Evolutionary conservation across 1,140 invertebrate genomes (phyloP), one percentile per base, ranked within the genome.

Genomic region (Rhynchophorus ferrugineus): DNA sequence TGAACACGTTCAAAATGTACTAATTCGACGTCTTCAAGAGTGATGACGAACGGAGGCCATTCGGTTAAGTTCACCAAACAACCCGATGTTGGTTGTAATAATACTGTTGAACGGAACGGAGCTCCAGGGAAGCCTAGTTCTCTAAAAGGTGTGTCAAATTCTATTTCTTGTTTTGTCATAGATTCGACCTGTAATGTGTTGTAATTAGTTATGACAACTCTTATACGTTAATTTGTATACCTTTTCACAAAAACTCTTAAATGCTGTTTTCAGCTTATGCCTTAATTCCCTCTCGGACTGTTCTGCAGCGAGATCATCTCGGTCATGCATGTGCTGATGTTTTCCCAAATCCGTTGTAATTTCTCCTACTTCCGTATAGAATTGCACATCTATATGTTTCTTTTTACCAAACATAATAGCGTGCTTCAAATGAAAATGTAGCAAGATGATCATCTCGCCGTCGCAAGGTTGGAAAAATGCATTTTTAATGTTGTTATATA

Each of bases 401-500:
- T 98, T 98, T 73, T 99, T 99, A 54, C 95, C 95, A 79, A 97
- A 98, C 88, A 98, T 89, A 55, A 99, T 98, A 20, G 95, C 93
- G 72, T 98, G 91, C 75, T 95, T 98, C 20, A 99, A 76, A 76
- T 98, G 93, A 69, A 99, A 99, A 79, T 99, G 97, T 38, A 99
- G 75, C 5, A 99, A 72, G 67, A 99, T 99, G 44, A 99, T 98
- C 95, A 99, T 98, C 77, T 99, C 97, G 50, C 92, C 89, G 73
- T 99, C 96, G 71, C 96, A 99, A 0, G 97, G 96, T 76, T 99
- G 96, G 73, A 98, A 99, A 74, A 99, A 97, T 3, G 97, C 95
- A 71, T 99, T 95, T 69, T 98, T 97, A 56, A 99, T 98, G 71
- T 99, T 99, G 74, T 99, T 99, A 67, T 99, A 99, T 14, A 99